Evolutionary conservation across 1,140 invertebrate species (phyloP), one percentile per base, ranked within the genome.

Genomic region (Trypoxylus dichotomus): DNA sequence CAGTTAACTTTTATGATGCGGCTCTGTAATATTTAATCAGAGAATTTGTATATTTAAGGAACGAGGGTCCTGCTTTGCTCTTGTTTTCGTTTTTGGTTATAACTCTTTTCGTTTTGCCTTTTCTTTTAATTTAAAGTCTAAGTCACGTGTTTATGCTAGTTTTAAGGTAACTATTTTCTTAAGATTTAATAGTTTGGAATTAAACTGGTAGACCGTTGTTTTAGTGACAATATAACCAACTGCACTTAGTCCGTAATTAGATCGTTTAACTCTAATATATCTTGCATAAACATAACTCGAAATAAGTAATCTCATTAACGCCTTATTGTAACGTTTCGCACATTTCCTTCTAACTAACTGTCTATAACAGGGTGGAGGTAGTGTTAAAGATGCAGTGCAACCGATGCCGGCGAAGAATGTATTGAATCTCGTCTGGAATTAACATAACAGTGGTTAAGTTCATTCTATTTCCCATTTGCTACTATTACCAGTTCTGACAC

Each of bases 251-350:
- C 60, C 60, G 60, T 68, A 21, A 68, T 68, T 19, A 27, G 10
- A 10, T 68, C 24, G 60, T 29, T 68, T 24, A 27, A 24, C 60
- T 68, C 1, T 24, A 25, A 68, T 24, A 24, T 24, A 6, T 8
- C 21, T 74, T 74, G 27, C 19, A 41, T 24, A 42, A 37, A 37
- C 21, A 74, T 41, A 74, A 32, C 29, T 74, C 21, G 72, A 74
- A 74, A 74, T 74, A 74, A 74, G 72, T 74, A 74, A 74, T 42
- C 72, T 41, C 72, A 74, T 74, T 74, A 74, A n/a, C n/a, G 72
- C 41, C 0, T 37, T n/a, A 41, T 41, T 74, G n/a, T 68, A 25
- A 68, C 24, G 60, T 29, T 68, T 68, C 60, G 27, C 21, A 24
- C 21, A 68, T 13, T 27, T 29, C 21, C 60, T 58, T 29, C 60